Base-by-base conservation (phyloP, 2,888 invertebrate species). In the Zaprionus lineosus region DNA sequence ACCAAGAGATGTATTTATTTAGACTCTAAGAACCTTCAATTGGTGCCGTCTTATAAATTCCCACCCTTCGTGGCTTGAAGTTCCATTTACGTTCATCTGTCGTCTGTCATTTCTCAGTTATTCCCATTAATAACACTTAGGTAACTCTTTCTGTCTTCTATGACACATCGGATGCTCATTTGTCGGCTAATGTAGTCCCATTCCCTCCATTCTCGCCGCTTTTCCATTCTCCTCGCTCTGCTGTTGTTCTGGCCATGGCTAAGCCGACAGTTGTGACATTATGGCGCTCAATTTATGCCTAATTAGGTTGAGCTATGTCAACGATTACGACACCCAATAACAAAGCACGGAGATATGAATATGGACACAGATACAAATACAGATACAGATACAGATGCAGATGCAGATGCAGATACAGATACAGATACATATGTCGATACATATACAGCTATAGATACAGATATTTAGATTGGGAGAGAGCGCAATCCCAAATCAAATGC, bases 251-350 rank as follows among this genome's bases (percentile, higher is more conserved):
- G 44, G 48, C 31, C 59, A 52, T 60, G 44, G 19, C 56, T 74
- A 86, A 82, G 64, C 78, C 65, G 86, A 86, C 86, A 84, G 61
- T 84, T 82, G 84, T 78, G 81, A 77, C 78, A 86, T 67, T 77
- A 63, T 86, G 83, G 78, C 78, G 78, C 82, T 72, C 84, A 62
- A 74, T 78, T 86, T 64, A 78, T 68, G 82, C 69, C 63, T 82
- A 84, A 82, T 81, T 84, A 77, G 78, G 71, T 71, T 84, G 82
- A 86, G 78, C 78, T 74, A 72, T 82, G 86, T 68, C 84, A 61
- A 65, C 68, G 86, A 86, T 84, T 81, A 74, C 84, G 84, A 86
- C 81, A 86, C 86, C 86, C 68, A 71, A 84, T 61, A 68, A 72
- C 72, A 77, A 78, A 61, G 64, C 48, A 36, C 52, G 41, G 44